phyloP scores from a whole-genome alignment of 2,797 vertebrate species.

The Pseudomugil tenellus region DNA sequence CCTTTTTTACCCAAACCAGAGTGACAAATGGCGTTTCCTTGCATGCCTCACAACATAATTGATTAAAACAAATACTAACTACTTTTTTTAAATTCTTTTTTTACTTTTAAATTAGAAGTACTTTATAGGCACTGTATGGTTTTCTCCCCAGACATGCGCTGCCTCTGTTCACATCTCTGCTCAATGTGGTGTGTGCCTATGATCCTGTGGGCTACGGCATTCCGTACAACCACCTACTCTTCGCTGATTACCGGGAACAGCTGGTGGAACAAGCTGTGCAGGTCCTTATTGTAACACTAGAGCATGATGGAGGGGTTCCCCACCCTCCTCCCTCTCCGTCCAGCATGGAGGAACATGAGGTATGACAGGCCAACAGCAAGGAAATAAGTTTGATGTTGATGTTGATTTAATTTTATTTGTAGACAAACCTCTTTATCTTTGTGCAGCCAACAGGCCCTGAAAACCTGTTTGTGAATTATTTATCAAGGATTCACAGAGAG shows the following conservation, averaged over 20 bases:
- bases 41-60: background rate
- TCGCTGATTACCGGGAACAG: constrained; percentile 95
- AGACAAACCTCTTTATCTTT: constrained; percentile 20
- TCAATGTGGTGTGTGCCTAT: constrained; percentile 96
- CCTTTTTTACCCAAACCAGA: no score
- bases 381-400: background rate
- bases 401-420: background rate
- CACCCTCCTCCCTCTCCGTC: constrained; percentile 88
- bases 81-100: background rate
- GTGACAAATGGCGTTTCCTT: background rate
- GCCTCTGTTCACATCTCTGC: constrained; percentile 95
- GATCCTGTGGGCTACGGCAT: constrained; percentile 98
- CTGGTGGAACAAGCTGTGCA: constrained; percentile 96
- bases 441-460: constrained; percentile 90
- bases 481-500: constrained; percentile 97
- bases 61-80: background rate
- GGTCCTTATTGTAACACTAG: constrained; percentile 95
- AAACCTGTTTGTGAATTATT: constrained; percentile 98
- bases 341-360: constrained; percentile 94
- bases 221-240: constrained; percentile 98
- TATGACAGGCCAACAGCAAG: constrained; percentile 61
- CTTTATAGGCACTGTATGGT: background rate
- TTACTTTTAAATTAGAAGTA: background rate
- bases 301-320: constrained; percentile 87
- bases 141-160: constrained; percentile 87